Conservation (phyloP, 2,888 invertebrate genomes). For the Thecophora atra region DNA sequence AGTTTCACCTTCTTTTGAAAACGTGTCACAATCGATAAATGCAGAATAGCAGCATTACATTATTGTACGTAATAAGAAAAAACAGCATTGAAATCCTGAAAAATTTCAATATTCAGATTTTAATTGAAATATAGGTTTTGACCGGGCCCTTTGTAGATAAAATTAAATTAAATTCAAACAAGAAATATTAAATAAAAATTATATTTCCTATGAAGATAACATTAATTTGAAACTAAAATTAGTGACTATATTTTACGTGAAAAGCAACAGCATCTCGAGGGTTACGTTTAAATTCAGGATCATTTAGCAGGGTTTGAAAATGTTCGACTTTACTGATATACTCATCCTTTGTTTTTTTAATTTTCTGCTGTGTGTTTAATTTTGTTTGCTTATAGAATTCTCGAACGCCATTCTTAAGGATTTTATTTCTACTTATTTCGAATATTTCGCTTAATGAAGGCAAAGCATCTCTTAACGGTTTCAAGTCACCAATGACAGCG, state of each 20-base stretch:
- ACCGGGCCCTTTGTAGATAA: too few relatives aligned
- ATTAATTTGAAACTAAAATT: too few relatives aligned
- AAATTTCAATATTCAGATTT: too few relatives aligned
- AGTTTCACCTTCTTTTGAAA: too few relatives aligned
- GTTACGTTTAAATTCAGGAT: constrained; percentile 59
- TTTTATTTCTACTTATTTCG: constrained; percentile 51
- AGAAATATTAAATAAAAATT: too few relatives aligned
- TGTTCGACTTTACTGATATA: constrained; percentile 54
- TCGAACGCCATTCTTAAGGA: constrained; percentile 47
- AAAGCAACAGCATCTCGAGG: constrained; percentile 58
- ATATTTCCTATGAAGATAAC: too few relatives aligned
- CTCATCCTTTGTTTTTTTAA: constrained; percentile 55
- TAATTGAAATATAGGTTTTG: too few relatives aligned
- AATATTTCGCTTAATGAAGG: constrained; percentile 60
- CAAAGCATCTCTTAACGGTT: constrained; percentile 60
- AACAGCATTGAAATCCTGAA: too few relatives aligned
- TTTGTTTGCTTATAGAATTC: constrained; percentile 36
- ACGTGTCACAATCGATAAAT: too few relatives aligned
- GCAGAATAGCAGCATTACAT: too few relatives aligned
- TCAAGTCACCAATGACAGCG: constrained; percentile 57
- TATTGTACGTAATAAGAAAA: too few relatives aligned
- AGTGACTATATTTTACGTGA: constrained; percentile 54
- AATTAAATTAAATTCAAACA: too few relatives aligned
- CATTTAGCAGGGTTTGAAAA: constrained; percentile 56
- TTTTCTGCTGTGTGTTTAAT: constrained; percentile 55